A percentile compares a stretch with the other conserved stretches of the same genome.
These are phyloP conservation scores for Scytalopus superciliaris DNA, from an alignment of 2,113 vertebrate species.

Conservation along the genomic window DNA sequence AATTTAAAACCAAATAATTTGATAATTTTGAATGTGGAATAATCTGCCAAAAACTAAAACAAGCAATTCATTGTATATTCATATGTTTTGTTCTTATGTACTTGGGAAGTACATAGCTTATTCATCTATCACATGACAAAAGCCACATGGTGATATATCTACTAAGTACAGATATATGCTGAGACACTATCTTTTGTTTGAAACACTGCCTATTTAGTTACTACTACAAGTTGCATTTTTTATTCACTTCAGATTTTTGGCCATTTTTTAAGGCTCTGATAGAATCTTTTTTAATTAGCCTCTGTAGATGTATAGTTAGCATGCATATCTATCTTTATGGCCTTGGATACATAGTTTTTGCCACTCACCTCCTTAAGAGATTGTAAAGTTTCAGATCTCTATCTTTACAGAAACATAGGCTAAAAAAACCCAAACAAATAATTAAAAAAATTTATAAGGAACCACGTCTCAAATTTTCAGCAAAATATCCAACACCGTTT, in stretches of 20 bases:
- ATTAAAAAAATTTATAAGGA: not conserved
- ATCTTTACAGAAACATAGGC: not conserved
- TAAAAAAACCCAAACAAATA: no score
- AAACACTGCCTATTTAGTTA: not conserved
- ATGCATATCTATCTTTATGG: not conserved
- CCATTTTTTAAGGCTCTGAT: not conserved
- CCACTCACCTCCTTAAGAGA: not conserved
- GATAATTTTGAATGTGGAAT: not conserved
- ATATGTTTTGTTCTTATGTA: not conserved
- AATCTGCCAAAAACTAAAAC: not conserved
- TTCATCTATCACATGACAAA: not conserved
- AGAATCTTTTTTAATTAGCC: not conserved
- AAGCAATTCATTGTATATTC: not conserved
- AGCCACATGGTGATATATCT: not conserved
- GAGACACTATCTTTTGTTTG: not conserved
- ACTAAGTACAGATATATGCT: not conserved
- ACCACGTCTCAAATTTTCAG: not conserved
- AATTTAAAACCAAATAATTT: not conserved
- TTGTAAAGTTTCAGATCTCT: not conserved
- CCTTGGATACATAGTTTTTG: not conserved
- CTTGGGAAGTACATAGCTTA: not conserved
- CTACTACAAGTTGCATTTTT: not conserved
- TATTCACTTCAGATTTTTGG: not conserved
- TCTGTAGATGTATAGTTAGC: not conserved
- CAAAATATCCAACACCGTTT: not conserved